These are phyloP conservation scores for Amphipoea oculea DNA, from an alignment of 2,888 invertebrate species.

Conservation along the genomic window DNA sequence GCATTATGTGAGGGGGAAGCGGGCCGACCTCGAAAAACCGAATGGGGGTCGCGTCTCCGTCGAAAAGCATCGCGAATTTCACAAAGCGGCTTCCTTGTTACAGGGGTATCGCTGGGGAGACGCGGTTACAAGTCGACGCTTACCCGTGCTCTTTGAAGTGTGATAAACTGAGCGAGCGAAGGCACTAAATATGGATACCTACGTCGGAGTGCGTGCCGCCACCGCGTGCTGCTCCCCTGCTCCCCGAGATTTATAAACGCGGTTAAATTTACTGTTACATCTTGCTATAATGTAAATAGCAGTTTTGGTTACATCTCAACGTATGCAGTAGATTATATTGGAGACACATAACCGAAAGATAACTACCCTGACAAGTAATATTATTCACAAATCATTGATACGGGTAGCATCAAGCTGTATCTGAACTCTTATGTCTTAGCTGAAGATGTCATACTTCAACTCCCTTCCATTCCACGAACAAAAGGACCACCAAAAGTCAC, in stretches of 20 bases:
- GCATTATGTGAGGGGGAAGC: constrained; percentile 79
- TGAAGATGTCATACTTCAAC: background rate
- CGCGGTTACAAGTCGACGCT: constrained; percentile 83
- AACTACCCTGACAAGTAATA: background rate
- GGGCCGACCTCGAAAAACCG: constrained; percentile 88
- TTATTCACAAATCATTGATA: background rate
- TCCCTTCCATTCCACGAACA: background rate
- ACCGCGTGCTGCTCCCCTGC: constrained; percentile 74
- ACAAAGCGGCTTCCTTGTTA: constrained; percentile 88
- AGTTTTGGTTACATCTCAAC: constrained; percentile 46
- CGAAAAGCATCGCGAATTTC: constrained; percentile 88
- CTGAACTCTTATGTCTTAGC: background rate
- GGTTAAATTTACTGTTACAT: constrained; percentile 74
- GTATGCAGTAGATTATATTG: constrained; percentile 25
- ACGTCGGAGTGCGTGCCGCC: constrained; percentile 78
- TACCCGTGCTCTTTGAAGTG: constrained; percentile 87
- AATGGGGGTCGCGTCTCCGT: constrained; percentile 83
- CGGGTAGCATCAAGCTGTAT: background rate
- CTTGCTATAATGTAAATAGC: constrained; percentile 63
- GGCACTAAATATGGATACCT: constrained; percentile 83
- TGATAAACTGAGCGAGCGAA: constrained; percentile 84
- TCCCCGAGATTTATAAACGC: constrained; percentile 77
- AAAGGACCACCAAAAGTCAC: background rate
- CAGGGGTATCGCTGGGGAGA: constrained; percentile 80
- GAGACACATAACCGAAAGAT: constrained; percentile 5